Evolutionary conservation across 1,140 invertebrate species (phyloP).

Genomic region (Nautilus pompilius): DNA sequence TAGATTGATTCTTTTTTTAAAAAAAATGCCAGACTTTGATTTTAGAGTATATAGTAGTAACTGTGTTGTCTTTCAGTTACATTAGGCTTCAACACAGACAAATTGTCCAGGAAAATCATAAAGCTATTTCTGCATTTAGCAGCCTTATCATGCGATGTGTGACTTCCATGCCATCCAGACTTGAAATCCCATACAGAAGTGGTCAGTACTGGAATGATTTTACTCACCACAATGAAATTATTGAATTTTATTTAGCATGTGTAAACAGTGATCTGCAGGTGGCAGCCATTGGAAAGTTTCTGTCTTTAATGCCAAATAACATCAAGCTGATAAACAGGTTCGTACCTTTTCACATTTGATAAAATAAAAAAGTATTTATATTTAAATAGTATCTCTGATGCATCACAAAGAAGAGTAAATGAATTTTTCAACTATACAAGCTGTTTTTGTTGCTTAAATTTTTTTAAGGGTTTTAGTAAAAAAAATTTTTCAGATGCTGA

Average conservation of each 20-base stretch:
- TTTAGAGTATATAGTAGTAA: no score
- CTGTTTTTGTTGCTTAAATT: no score
- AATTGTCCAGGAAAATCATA: slow-evolving; percentile 1
- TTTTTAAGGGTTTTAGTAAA: no score
- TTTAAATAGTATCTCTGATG: no score
- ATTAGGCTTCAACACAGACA: background rate
- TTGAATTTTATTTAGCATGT: slow-evolving; percentile 26
- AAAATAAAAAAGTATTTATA: no score
- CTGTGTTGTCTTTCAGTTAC: slow-evolving; percentile 2
- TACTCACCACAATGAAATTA: slow-evolving; percentile 24
- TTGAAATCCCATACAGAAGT: slow-evolving; percentile 15
- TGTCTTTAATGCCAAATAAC: slow-evolving; percentile 32
- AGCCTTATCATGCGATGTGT: slow-evolving; percentile 24
- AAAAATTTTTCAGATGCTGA: no score
- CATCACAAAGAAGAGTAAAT: no score
- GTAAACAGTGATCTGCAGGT: slow-evolving; percentile 7
- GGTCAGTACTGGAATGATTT: slow-evolving; percentile 26
- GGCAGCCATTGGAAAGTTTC: slow-evolving; percentile 21
- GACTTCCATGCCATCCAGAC: slow-evolving; percentile 24
- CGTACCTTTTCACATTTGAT: background rate
- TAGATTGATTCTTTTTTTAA: no score
- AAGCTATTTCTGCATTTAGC: slow-evolving; percentile 1
- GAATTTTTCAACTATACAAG: no score
- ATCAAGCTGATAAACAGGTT: slow-evolving; percentile 28
- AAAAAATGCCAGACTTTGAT: no score